Evolutionary conservation across 2,888 invertebrate genomes (phyloP), one percentile per base, ranked within the genome.

Genomic region (Coelinius sp.): DNA sequence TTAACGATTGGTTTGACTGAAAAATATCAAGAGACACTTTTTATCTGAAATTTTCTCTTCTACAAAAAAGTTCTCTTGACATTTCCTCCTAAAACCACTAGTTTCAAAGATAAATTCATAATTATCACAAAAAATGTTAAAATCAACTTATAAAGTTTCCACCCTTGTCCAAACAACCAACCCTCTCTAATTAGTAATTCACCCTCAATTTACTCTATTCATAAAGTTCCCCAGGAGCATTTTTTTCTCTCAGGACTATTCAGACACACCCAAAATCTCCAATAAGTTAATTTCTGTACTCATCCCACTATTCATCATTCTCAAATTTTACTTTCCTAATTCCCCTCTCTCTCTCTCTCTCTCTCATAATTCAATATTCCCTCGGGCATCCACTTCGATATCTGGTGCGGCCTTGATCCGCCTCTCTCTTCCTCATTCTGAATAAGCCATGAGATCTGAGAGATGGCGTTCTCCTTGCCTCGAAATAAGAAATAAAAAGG

Each of bases 401-500:
- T 63, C 41, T 63, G 38, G 20, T 22, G 14, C 24, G 41, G 38
- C 63, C 41, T 63, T 63, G 63, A 24, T 12, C 6, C 1, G 22
- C 38, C 25, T 25, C 27, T 24, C 41, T 63, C 38, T 63, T 63
- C 63, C 63, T 59, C 41, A 41, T 24, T 63, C 22, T 35, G 41
- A 63, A 63, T 63, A 63, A 38, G 24, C 59, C 59, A 59, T 59
- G 35, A 59, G 31, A 35, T 35, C 35, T 17, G 31, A 59, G 59
- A 35, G 59, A 17, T 31, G 20, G 20, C 35, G 35, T 10, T 8
- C 46, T 49, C 46, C 46, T 20, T 3, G 14, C 17, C 12, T 10
- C 35, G 2, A 14, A 25, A 20, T 2, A 20, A 22, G 49, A 3
- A 5, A 25, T n/a, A n/a, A 53, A 10, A 25, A 25, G n/a, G 41